Percentiles rank a stretch among this genome's conserved stretches.
Evolutionary conservation across 2,797 vertebrate genomes (phyloP).

Genomic region (Coranthus polyacanthus): DNA sequence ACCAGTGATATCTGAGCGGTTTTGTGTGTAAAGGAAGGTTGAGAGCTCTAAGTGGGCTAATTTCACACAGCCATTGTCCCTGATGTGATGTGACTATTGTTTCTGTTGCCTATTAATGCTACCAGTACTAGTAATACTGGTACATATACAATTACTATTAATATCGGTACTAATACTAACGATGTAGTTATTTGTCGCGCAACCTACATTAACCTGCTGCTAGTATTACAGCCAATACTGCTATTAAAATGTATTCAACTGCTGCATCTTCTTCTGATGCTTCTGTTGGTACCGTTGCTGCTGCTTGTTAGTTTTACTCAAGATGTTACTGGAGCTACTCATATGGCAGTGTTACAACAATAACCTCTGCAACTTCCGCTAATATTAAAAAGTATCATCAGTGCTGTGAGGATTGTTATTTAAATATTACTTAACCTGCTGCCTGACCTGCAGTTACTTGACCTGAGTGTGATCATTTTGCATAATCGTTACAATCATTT

Average conservation of each 20-base stretch:
- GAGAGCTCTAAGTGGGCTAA: constrained; percentile 24
- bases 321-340: no score
- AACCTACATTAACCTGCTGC: background rate
- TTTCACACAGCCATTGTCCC: constrained; percentile 7
- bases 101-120: background rate
- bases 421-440: no score
- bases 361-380: background rate
- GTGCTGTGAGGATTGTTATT: no score
- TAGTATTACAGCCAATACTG: background rate
- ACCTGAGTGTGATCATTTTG: no score
- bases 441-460: no score
- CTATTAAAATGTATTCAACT: background rate
- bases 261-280: no score
- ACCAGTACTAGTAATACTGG: background rate
- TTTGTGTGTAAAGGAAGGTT: constrained; percentile 11
- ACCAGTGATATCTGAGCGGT: constrained; percentile 34
- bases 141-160: no score
- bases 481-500: no score
- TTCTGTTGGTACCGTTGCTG: background rate
- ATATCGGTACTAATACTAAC: background rate
- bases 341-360: background rate
- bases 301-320: background rate
- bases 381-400: background rate
- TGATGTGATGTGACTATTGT: constrained; percentile 9
- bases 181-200: no score